Base-by-base conservation (phyloP, 2,113 vertebrate genomes). In the Caretta caretta region DNA sequence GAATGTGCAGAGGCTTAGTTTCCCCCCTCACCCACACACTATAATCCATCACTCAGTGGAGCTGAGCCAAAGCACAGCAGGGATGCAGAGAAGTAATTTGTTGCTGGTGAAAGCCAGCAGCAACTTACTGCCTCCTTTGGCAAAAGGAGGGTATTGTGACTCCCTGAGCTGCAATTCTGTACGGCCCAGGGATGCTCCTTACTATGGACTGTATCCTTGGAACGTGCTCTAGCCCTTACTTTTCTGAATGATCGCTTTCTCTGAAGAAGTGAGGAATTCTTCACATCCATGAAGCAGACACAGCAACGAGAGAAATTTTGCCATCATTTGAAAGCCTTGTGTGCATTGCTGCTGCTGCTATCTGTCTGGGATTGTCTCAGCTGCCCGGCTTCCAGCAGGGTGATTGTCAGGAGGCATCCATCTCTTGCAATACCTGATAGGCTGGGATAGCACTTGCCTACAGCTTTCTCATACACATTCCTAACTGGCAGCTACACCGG, bases 341-440 rank as follows among this genome's bases (percentile, higher is more conserved):
- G 42, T 62, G 31, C 35, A 27, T 27, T 93, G 78, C 62, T 87
- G 19, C 3, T 93, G 7, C 56, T 38, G 46, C 79, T 65, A 29
- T 80, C 22, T 86, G 50, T n/a, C 85, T 93, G 50, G 72, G 62
- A 19, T 85, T 84, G 93, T 57, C 27, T 38, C 53, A 95, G 27
- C 17, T 90, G 49, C 48, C 57, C 54, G 89, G 53, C 13, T 93
- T 62, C 29, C 82, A 87, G 46, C 42, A 89, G 0, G 0, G 35
- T 14, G 27, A 93, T 16, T 50, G 54, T n/a, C 14, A 29, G 2
- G n/a, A 91, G 20, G 8, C 53, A 87, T 50, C 24, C 72, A 56
- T 53, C 27, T 31, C 24, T 16, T 27, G 59, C 9, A 7, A 22
- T 8, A 78, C 6, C 35, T 49, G 42, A 50, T 10, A 56, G 7